Evolutionary conservation across 2,797 vertebrate genomes (phyloP).

Genomic region (Acanthurus leucopareius): DNA sequence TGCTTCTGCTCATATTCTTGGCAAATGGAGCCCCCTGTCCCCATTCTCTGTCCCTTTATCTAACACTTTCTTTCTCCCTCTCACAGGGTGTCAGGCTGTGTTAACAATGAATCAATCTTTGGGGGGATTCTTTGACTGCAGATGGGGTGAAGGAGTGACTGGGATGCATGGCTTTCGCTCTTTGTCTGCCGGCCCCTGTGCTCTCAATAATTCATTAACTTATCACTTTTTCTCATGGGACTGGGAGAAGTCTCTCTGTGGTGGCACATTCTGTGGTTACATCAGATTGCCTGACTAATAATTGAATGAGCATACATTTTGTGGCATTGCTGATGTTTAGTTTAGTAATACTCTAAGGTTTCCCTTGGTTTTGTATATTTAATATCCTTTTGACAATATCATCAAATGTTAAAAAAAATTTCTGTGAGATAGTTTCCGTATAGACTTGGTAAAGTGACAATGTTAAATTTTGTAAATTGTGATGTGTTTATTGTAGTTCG

Average conservation of each 20-base stretch:
- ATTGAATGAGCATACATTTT: constrained; percentile 22
- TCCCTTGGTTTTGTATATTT: not conserved
- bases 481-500: too few species aligned
- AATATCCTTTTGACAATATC: not conserved
- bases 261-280: constrained; percentile 55
- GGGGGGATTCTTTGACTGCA: constrained; percentile 88
- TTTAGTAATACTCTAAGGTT: not conserved
- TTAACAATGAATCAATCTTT: constrained; percentile 92
- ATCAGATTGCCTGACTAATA: constrained; percentile 47
- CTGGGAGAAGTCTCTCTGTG: constrained; percentile 53
- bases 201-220: constrained; percentile 88
- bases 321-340: constrained; percentile 16
- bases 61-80: constrained; percentile 83
- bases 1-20: constrained; percentile 83
- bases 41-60: constrained; percentile 86
- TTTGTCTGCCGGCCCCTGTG: constrained; percentile 81
- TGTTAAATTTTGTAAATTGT: too few species aligned
- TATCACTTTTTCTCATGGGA: constrained; percentile 83
- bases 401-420: not conserved
- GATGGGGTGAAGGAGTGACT: constrained; percentile 86
- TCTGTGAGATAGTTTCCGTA: not conserved
- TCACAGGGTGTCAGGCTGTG: constrained; percentile 87
- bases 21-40: constrained; percentile 83
- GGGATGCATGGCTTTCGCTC: constrained; percentile 81
- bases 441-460: not conserved